Evolutionary conservation across 92 coral and sea anemone species (phyloP), one percentile per base, ranked within the genome.

Genomic region (Phenganax marumi): DNA sequence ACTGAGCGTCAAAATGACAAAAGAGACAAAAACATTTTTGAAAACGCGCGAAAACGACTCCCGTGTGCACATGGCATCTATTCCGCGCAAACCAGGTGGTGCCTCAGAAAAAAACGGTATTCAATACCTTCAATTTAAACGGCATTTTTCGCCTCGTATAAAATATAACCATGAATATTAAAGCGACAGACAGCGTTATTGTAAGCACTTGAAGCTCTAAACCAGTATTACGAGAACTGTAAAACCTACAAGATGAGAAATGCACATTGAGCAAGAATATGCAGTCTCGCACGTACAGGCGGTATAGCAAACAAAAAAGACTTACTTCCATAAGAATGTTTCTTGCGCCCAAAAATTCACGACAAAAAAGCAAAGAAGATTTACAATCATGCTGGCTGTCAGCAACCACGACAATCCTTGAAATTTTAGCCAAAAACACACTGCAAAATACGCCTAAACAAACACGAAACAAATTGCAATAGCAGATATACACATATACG

Each of bases 81-180:
- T 72, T 54, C 22, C 47, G 6, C 24, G 16, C 21, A 76, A 22
- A 83, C 50, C 0, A 46, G 4, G 51, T 3, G 24, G 11, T 76
- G 25, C 12, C 10, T 0, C 13, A 33, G 43, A 33, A 33, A 33
- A 33, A 33, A 33, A 1, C 43, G 51, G 53, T 33, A 33, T 33
- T 33, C 46, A 70, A 64, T 47, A 94, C 98, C 97, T 94, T 94
- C 78, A 94, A 92, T 66, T 94, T 94, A 56, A 94, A 92, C 25
- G 98, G 98, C 97, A 94, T 88, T 81, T 88, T 92, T 64, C 81
- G 91, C 53, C 98, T 90, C 73, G 90, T 90, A 83, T 94, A 94
- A 84, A 94, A 94, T 61, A 94, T 26, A 12, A 94, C 98, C 75
- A 85, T 84, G 73, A 90, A 89, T 26, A 90, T 89, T 68, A 86